These are phyloP conservation scores for Fregetta grallaria DNA, from an alignment of 2,113 vertebrate species.

Conservation along the genomic window DNA sequence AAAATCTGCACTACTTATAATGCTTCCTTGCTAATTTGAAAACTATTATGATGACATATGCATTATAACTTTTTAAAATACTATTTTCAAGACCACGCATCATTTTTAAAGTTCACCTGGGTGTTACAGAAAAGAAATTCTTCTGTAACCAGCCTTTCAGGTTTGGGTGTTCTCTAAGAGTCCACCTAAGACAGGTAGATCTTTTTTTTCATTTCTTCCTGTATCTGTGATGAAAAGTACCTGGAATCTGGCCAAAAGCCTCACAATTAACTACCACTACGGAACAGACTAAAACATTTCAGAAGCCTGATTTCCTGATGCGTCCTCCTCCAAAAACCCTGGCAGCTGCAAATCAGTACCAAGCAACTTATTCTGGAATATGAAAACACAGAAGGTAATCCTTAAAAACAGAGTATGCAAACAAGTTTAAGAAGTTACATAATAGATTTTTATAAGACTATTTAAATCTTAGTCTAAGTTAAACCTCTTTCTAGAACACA, in stretches of 20 bases:
- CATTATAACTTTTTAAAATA: neutral
- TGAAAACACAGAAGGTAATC: neutral
- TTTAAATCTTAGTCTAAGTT: neutral
- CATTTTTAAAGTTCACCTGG: constrained; percentile 30
- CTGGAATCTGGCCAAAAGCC: constrained; percentile 22
- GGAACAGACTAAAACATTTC: neutral
- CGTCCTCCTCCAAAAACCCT: neutral
- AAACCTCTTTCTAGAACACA: neutral
- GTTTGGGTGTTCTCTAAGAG: constrained; percentile 54
- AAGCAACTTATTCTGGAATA: neutral
- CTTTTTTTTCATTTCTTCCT: constrained; percentile 21
- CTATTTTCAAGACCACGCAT: neutral
- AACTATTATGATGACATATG: neutral
- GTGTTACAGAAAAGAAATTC: constrained; percentile 39
- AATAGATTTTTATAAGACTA: neutral
- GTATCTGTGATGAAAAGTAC: constrained; percentile 50
- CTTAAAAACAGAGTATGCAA: neutral
- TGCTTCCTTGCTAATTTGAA: constrained; percentile 17
- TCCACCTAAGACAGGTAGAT: constrained; percentile 33
- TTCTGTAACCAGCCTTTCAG: constrained; percentile 50
- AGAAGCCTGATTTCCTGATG: neutral
- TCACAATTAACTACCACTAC: neutral
- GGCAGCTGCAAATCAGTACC: neutral
- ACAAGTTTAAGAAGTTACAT: neutral
- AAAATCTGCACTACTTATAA: constrained; percentile 8